Percentiles rank a stretch among this genome's conserved stretches.
Evolutionary conservation across 2,797 vertebrate genomes (phyloP).

Genomic region (Poeciliopsis presidionis): DNA sequence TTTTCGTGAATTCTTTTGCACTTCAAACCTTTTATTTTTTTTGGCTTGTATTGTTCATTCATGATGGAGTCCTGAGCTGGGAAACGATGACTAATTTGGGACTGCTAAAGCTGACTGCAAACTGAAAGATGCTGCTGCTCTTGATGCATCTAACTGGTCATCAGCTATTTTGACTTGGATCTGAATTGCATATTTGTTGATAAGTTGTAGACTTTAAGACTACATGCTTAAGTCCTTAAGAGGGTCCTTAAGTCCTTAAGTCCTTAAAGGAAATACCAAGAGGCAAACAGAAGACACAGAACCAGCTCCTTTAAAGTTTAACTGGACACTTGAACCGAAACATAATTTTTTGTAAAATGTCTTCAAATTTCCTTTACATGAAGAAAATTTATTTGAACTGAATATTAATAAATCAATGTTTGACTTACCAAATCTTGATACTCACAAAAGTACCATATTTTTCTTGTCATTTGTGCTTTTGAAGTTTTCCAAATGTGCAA

Average conservation of each 20-base stretch:
- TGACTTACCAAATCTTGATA: neutral
- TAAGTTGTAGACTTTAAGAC: neutral
- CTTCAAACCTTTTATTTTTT: neutral
- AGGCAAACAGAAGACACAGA: neutral
- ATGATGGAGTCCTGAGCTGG: neutral
- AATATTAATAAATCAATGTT: neutral
- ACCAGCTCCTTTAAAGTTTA: neutral
- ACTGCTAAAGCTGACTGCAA: neutral
- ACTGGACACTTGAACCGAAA: neutral
- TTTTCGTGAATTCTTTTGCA: neutral
- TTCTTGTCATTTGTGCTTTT: neutral
- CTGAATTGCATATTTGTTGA: neutral
- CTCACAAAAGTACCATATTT: neutral
- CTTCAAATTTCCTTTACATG: neutral
- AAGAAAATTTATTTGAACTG: neutral
- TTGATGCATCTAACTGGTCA: neutral
- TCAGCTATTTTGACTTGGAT: neutral
- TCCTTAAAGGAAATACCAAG: neutral
- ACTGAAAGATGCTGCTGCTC: neutral
- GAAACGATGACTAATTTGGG: neutral
- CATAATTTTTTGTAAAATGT: neutral
- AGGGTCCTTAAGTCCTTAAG: no score
- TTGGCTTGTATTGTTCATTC: neutral
- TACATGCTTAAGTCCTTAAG: no score
- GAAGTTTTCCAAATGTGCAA: neutral